phyloP scores from a whole-genome alignment of 2,113 vertebrate species.

The Oncorhynchus kisutch region DNA sequence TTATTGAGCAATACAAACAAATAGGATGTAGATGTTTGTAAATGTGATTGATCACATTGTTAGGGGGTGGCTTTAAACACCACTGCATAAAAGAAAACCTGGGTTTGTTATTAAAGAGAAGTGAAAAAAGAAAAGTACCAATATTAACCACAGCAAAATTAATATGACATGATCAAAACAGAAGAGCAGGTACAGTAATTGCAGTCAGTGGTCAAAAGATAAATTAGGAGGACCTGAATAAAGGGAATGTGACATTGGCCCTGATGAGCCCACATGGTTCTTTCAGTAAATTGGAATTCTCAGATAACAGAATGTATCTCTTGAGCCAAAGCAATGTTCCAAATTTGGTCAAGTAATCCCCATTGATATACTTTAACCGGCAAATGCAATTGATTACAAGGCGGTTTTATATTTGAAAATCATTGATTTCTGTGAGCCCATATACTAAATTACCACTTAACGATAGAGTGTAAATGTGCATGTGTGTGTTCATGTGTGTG shows the following conservation, averaged over 20 bases:
- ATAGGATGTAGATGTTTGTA: too few species aligned
- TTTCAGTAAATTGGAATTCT: not conserved
- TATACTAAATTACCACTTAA: slow-evolving; percentile 7
- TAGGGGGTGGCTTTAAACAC: too few species aligned
- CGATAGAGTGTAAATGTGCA: not conserved
- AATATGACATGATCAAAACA: not conserved
- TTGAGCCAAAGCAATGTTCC: not conserved
- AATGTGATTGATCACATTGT: too few species aligned
- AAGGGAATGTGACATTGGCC: not conserved
- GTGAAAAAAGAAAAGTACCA: not conserved
- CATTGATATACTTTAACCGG: slow-evolving; percentile 8
- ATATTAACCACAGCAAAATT: not conserved
- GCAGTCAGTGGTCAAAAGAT: not conserved
- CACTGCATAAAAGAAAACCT: not conserved
- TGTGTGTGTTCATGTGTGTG: not conserved
- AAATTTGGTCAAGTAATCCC: slow-evolving; percentile 15
- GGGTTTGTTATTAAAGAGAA: not conserved
- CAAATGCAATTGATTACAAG: slow-evolving; percentile 14
- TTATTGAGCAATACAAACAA: too few species aligned
- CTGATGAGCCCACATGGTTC: not conserved
- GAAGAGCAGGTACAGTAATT: not conserved
- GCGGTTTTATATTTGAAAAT: slow-evolving; percentile 7
- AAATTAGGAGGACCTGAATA: not conserved
- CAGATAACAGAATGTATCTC: slow-evolving; percentile 8
- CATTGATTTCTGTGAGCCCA: slow-evolving; percentile 7